phyloP scores from a whole-genome alignment of 2,888 invertebrate genomes.

The Emmelina monodactyla region DNA sequence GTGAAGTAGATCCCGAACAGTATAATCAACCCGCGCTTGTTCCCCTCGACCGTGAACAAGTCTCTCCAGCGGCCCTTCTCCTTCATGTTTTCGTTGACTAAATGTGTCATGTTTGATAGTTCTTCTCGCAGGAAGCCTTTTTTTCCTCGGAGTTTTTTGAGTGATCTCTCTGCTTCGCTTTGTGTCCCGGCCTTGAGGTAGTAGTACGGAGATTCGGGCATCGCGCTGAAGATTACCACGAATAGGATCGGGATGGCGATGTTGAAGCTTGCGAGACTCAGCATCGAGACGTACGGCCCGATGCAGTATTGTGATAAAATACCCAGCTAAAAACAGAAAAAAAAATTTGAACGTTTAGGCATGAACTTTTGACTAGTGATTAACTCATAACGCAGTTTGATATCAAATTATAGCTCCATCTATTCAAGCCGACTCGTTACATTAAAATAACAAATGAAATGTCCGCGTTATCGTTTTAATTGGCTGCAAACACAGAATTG shows the following conservation, averaged over 20 bases:
- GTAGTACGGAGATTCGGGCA: constrained; percentile 74
- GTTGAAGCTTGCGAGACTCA: constrained; percentile 62
- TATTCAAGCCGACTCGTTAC: no score
- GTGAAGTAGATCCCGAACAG: constrained; percentile 67
- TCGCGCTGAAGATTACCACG: constrained; percentile 61
- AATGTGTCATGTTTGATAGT: constrained; percentile 57
- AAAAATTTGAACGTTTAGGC: no score
- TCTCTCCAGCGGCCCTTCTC: constrained; percentile 56
- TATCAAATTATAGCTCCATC: no score
- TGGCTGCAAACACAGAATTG: no score
- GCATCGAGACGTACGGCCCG: constrained; percentile 66
- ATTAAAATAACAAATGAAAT: no score
- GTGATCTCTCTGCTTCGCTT: constrained; percentile 60
- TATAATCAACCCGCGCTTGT: constrained; percentile 66
- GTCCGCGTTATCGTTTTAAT: no score
- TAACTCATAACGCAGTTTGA: no score
- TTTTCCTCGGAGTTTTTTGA: constrained; percentile 65
- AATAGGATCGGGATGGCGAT: constrained; percentile 63
- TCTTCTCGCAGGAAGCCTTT: constrained; percentile 60
- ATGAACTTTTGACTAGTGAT: no score
- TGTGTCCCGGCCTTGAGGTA: constrained; percentile 53
- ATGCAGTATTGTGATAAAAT: constrained; percentile 65
- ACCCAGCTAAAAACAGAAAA: constrained; percentile 10
- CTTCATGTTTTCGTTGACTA: constrained; percentile 61
- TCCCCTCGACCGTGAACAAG: constrained; percentile 49